Percentiles rank a stretch among this genome's conserved stretches.
Evolutionary conservation across 1,140 invertebrate species (phyloP).

Genomic region (Lepidotrigona ventralis): DNA sequence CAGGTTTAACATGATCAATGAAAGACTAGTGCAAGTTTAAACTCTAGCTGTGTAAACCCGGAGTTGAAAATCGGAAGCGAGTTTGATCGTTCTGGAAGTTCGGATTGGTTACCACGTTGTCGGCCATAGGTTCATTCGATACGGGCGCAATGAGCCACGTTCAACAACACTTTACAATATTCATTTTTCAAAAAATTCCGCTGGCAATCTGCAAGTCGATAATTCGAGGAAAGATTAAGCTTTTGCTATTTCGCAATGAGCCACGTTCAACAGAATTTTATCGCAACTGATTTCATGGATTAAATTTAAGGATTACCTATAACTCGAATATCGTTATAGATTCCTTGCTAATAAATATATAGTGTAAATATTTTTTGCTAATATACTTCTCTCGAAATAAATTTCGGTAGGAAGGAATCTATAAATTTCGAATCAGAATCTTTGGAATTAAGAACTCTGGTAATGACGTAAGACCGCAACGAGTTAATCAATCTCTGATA

Average conservation of each 20-base stretch:
- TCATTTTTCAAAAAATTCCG: not conserved
- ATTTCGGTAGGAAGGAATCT: not conserved
- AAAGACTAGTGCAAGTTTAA: not conserved
- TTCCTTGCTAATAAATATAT: too few relatives aligned
- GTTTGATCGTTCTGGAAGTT: slow-evolving; percentile 9
- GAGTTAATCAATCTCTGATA: not conserved
- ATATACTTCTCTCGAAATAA: not conserved
- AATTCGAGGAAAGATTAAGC: not conserved
- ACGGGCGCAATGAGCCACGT: not conserved
- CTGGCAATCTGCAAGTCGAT: not conserved
- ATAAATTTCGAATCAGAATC: too few relatives aligned
- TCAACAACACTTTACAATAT: too few relatives aligned
- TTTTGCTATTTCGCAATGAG: not conserved
- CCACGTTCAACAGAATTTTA: not conserved
- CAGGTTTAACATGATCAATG: not conserved
- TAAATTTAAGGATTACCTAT: not conserved
- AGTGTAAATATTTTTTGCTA: not conserved
- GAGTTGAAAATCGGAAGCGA: not conserved
- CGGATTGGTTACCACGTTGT: not conserved
- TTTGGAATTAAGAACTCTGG: too few relatives aligned
- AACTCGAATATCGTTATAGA: not conserved
- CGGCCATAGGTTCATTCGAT: not conserved
- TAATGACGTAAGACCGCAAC: too few relatives aligned
- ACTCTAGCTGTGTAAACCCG: not conserved
- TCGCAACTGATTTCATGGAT: not conserved